Conservation (phyloP, 2,888 invertebrate species). For the Choristoneura rosaceana region DNA sequence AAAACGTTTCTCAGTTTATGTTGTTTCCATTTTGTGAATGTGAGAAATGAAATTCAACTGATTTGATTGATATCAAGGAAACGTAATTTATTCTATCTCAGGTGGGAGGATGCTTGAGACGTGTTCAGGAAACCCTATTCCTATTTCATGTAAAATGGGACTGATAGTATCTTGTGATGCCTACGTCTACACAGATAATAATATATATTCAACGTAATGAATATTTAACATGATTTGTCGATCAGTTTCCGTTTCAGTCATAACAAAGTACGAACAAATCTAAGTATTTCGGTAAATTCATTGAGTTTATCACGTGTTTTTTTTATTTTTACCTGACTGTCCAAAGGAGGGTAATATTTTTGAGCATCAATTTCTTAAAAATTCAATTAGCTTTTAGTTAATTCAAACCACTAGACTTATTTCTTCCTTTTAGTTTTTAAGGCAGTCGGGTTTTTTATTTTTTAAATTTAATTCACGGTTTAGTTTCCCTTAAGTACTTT, state of each 20-base stretch:
- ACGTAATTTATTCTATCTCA: slow-evolving; percentile 35
- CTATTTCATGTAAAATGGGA: slow-evolving; percentile 25
- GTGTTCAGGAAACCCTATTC: slow-evolving; percentile 31
- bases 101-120: slow-evolving; percentile 24
- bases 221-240: slow-evolving; percentile 6
- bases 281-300: not conserved
- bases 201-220: not conserved
- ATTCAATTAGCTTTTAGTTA: too few species aligned
- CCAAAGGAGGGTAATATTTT: too few species aligned
- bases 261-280: not conserved
- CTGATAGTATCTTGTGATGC: slow-evolving; percentile 5
- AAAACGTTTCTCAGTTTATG: not conserved
- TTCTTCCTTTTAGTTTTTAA: too few species aligned
- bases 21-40: slow-evolving; percentile 15
- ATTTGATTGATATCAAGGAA: slow-evolving; percentile 36
- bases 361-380: too few species aligned
- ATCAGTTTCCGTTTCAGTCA: not conserved
- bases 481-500: too few species aligned
- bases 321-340: too few species aligned
- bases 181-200: not conserved
- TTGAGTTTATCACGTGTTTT: too few species aligned
- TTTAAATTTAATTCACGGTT: too few species aligned
- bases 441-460: too few species aligned
- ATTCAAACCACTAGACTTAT: too few species aligned
- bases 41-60: slow-evolving; percentile 24